These are phyloP conservation scores for Cinclus mexicanus DNA, from an alignment of 2,113 vertebrate genomes.

Conservation along the genomic window DNA sequence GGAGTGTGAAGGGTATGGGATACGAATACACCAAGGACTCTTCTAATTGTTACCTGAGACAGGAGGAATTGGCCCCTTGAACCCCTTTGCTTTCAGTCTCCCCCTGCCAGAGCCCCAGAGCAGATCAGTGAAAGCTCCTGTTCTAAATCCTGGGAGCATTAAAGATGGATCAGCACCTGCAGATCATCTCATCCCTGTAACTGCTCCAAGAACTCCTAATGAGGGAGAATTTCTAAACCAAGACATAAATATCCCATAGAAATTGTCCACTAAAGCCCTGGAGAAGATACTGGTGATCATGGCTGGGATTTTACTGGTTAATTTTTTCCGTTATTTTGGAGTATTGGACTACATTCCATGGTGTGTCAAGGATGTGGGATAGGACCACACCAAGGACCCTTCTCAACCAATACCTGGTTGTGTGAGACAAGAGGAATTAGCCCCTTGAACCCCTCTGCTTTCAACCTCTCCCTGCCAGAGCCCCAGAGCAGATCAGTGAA, in stretches of 20 bases:
- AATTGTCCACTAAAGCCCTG: neutral
- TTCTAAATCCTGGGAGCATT: neutral
- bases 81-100: neutral
- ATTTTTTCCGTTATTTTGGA: neutral
- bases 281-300: neutral
- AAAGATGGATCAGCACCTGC: neutral
- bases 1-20: neutral
- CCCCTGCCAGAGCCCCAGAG: neutral
- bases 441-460: neutral
- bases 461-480: neutral
- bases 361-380: neutral
- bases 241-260: neutral
- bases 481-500: neutral
- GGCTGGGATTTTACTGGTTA: neutral
- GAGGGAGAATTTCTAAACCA: neutral
- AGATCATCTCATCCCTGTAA: neutral
- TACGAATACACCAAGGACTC: neutral
- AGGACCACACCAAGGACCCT: neutral
- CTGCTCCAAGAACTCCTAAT: neutral
- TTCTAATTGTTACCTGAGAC: neutral
- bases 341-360: neutral
- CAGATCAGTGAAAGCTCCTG: neutral
- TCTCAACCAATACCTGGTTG: neutral
- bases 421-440: neutral
- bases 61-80: neutral